phyloP scores from a whole-genome alignment of 2,888 invertebrate genomes.

The Linyphia triangularis region DNA sequence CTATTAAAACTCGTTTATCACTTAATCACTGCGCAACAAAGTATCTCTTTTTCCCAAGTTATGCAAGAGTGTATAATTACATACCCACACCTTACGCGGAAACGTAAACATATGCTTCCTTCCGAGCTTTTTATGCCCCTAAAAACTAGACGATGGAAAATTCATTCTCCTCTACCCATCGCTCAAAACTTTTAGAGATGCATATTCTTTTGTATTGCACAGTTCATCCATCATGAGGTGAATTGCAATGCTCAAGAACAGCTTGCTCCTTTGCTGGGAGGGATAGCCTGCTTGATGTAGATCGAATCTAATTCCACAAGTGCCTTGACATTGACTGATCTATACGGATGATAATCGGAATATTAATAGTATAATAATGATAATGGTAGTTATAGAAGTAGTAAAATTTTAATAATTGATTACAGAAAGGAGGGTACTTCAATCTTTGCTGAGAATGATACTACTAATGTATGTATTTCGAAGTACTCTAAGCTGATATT shows the following conservation, averaged over 20 bases:
- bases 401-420: too few species aligned
- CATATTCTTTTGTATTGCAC: neutral
- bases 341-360: neutral
- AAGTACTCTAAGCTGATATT: too few species aligned
- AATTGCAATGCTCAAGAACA: conserved; percentile 13
- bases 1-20: conserved; percentile 55
- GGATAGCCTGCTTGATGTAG: neutral
- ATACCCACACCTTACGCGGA: conserved; percentile 58
- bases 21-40: conserved; percentile 53
- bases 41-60: conserved; percentile 37
- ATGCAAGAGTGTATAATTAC: conserved; percentile 45
- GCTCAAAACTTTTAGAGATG: too few species aligned
- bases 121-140: too few species aligned
- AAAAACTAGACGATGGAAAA: too few species aligned
- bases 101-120: conserved; percentile 26
- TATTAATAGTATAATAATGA: neutral
- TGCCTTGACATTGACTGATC: neutral
- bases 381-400: neutral
- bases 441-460: too few species aligned
- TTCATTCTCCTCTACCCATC: too few species aligned
- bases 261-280: neutral
- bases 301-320: neutral
- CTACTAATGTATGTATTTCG: too few species aligned
- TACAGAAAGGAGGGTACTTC: too few species aligned
- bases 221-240: conserved; percentile 44